A percentile compares a stretch with the other conserved stretches of the same genome.
phyloP scores from a whole-genome alignment of 2,113 vertebrate species.

The Pterocles orientalis region DNA sequence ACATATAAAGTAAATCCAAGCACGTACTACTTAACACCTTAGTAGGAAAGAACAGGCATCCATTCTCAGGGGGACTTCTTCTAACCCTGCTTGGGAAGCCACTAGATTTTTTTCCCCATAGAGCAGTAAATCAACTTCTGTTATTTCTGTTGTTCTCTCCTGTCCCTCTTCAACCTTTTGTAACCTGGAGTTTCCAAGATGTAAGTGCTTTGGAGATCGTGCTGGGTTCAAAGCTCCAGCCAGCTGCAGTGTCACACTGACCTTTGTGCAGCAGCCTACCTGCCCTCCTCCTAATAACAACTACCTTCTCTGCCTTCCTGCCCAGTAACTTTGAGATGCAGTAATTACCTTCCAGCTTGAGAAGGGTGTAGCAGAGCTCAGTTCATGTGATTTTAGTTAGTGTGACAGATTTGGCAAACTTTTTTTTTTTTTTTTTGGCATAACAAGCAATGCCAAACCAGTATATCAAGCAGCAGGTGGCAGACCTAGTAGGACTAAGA shows the following conservation, averaged over 20 bases:
- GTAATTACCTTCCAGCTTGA: not conserved
- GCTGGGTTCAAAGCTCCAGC: not conserved
- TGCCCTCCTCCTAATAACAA: not conserved
- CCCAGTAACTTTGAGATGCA: not conserved
- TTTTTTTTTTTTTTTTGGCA: not conserved
- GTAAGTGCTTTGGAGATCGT: not conserved
- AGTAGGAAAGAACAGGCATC: not conserved
- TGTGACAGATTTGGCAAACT: not conserved
- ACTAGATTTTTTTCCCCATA: not conserved
- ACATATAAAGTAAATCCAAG: slow-evolving; percentile 15
- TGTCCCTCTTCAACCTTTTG: not conserved
- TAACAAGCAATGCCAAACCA: not conserved
- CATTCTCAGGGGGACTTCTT: not conserved
- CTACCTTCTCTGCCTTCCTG: not conserved
- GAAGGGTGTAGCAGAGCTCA: not conserved
- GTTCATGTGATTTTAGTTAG: not conserved
- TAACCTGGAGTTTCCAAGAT: not conserved
- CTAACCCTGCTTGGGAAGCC: not conserved
- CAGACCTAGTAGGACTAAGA: not conserved
- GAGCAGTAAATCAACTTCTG: not conserved
- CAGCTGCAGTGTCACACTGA: not conserved
- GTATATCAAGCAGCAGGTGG: not conserved
- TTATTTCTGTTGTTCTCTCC: not conserved
- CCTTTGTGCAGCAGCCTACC: not conserved
- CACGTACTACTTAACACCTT: not conserved